Evolutionary conservation across 2,113 vertebrate genomes (phyloP), one percentile per base, ranked within the genome.

Genomic region (Percina caprodes): DNA sequence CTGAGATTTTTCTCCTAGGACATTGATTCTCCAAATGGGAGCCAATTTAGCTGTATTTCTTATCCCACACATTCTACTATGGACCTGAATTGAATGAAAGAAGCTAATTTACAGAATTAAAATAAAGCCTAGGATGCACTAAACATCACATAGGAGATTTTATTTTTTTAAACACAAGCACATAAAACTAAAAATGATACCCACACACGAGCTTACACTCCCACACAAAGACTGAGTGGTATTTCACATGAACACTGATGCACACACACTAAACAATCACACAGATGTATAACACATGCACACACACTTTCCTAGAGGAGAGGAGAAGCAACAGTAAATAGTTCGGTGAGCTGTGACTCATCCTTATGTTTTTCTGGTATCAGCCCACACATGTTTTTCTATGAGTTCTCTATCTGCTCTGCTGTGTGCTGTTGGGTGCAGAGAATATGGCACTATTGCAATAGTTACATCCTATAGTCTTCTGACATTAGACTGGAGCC

Each of bases 331-430:
- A 74, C 59, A 68, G 23, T 55, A 24, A 66, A 80, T 48, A 75
- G 76, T 66, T 80, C 26, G 65, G 46, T 65, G 82, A 72, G 69
- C 51, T 79, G 65, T 88, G 86, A 91, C 77, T 92, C 91, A 92
- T 65, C 69, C 52, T 56, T 42, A 21, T 79, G 62, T 81, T 88
- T 83, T 63, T 78, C 45, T 59, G 56, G 73, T 14, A 88, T 80
- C 74, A 69, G 74, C 90, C 91, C 86, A 91, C 90, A 85, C 72
- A 21, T 80, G 55, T 79, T 78, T 85, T 77, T 86, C 26, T 69
- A 60, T 77, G 58, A 69, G 71, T 51, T 78, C 42, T 77, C 65
- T 68, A 45, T 82, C 69, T 70, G 19, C 23, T 75, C 55, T 66
- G 78, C 21, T 21, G 46, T 78, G 21, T 63, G 49, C 19, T 74